These are phyloP conservation scores for Decapterus maruadsi DNA, from an alignment of 2,797 vertebrate genomes.

Conservation along the genomic window DNA sequence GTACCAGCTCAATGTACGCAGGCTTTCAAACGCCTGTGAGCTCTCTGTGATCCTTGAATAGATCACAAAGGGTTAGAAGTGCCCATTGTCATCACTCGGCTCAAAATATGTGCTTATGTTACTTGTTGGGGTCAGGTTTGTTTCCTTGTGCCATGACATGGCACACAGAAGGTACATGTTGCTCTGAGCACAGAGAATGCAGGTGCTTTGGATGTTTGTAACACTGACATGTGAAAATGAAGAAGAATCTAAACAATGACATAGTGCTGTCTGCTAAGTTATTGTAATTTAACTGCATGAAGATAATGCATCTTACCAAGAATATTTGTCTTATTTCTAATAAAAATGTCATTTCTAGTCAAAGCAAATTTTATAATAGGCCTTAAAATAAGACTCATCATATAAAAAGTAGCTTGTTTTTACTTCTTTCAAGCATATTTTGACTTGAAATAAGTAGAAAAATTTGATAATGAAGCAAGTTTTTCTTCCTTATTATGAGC, in stretches of 20 bases:
- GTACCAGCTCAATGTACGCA: conserved; percentile 71
- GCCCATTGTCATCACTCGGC: conserved; percentile 61
- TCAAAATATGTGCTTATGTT: conserved; percentile 74
- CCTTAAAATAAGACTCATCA: too few species aligned
- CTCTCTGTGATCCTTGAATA: conserved; percentile 71
- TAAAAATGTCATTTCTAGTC: too few species aligned
- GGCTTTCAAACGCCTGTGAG: conserved; percentile 48
- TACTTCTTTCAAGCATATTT: too few species aligned
- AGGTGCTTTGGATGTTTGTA: background rate
- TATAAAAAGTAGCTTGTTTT: too few species aligned
- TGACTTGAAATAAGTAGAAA: too few species aligned
- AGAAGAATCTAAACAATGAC: background rate
- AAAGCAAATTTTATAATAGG: too few species aligned
- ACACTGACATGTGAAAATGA: background rate
- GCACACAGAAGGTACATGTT: conserved; percentile 31
- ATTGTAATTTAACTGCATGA: background rate
- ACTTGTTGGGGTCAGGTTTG: conserved; percentile 54
- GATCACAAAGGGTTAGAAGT: conserved; percentile 66
- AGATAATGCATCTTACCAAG: background rate
- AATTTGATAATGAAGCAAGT: too few species aligned
- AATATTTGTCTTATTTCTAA: too few species aligned
- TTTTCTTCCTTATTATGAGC: too few species aligned
- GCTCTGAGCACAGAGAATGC: conserved; percentile 26
- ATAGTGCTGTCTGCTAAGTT: background rate
- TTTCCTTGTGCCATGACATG: conserved; percentile 60